These are phyloP conservation scores for Hirundo rustica DNA, from an alignment of 2,797 vertebrate species.

Conservation along the genomic window DNA sequence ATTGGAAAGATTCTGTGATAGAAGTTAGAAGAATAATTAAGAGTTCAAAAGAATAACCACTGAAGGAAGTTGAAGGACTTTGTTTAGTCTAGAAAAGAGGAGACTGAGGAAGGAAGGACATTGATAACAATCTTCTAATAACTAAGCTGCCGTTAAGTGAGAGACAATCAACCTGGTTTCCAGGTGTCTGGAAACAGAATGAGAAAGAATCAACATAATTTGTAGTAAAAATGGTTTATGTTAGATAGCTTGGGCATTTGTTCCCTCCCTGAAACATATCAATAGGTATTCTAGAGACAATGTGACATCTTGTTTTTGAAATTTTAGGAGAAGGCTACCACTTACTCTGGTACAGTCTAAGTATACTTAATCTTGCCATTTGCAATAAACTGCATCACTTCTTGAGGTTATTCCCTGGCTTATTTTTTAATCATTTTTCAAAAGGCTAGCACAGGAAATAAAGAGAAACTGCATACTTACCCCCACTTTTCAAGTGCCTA, in stretches of 20 bases:
- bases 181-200: neutral
- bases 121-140: conserved; percentile 1
- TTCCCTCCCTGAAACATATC: neutral
- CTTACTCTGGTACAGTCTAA: neutral
- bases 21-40: neutral
- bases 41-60: neutral
- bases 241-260: neutral
- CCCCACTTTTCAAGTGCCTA: neutral
- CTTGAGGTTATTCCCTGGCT: neutral
- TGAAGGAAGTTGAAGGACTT: neutral
- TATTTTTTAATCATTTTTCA: neutral
- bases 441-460: neutral
- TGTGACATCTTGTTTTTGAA: neutral
- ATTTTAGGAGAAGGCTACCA: neutral
- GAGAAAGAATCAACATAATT: neutral
- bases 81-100: conserved; percentile 38
- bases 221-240: neutral
- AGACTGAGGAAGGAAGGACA: neutral
- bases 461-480: neutral
- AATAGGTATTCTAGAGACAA: neutral
- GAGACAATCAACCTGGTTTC: neutral
- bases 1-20: neutral
- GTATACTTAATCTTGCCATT: neutral
- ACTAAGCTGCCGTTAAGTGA: neutral
- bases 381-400: neutral